These are phyloP conservation scores for Eublepharis macularius DNA, from an alignment of 2,113 vertebrate species.

Conservation along the genomic window DNA sequence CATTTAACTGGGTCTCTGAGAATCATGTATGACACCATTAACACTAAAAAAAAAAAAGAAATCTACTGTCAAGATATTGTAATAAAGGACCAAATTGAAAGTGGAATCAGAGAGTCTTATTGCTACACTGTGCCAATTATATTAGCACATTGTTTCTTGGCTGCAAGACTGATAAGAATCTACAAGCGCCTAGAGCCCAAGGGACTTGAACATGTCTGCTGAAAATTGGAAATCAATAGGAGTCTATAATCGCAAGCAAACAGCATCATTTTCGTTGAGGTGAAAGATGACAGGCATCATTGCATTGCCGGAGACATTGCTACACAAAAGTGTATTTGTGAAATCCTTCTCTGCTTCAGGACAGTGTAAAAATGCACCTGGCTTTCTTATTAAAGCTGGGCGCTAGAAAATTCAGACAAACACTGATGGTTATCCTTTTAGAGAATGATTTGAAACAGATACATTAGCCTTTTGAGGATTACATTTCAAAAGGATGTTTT, in stretches of 20 bases:
- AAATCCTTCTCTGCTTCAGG: slow-evolving; percentile 56
- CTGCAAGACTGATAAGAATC: slow-evolving; percentile 76
- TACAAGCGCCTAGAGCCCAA: slow-evolving; percentile 67
- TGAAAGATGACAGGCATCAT: slow-evolving; percentile 71
- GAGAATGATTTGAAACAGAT: slow-evolving; percentile 41
- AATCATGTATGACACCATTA: slow-evolving; percentile 57
- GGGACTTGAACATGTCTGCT: slow-evolving; percentile 72
- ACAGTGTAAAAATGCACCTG: not conserved
- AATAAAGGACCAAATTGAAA: slow-evolving; percentile 84
- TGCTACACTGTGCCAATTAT: slow-evolving; percentile 71
- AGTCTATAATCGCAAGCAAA: slow-evolving; percentile 82
- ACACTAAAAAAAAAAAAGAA: slow-evolving; percentile 48
- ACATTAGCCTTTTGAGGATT: slow-evolving; percentile 40
- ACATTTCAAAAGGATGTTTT: slow-evolving; percentile 27
- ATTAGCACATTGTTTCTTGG: slow-evolving; percentile 76
- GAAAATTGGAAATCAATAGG: slow-evolving; percentile 86
- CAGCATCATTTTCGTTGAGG: slow-evolving; percentile 73
- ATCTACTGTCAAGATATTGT: slow-evolving; percentile 80
- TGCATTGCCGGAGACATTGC: slow-evolving; percentile 39
- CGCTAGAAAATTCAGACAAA: slow-evolving; percentile 46
- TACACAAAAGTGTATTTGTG: slow-evolving; percentile 41
- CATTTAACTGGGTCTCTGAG: slow-evolving; percentile 61
- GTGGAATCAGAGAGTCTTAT: slow-evolving; percentile 74
- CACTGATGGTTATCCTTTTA: slow-evolving; percentile 12
- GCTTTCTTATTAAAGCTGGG: slow-evolving; percentile 24